A percentile compares a stretch with the other conserved stretches of the same genome.
Conservation (phyloP, 1,140 invertebrate genomes). For the Notospermus geniculatus region DNA sequence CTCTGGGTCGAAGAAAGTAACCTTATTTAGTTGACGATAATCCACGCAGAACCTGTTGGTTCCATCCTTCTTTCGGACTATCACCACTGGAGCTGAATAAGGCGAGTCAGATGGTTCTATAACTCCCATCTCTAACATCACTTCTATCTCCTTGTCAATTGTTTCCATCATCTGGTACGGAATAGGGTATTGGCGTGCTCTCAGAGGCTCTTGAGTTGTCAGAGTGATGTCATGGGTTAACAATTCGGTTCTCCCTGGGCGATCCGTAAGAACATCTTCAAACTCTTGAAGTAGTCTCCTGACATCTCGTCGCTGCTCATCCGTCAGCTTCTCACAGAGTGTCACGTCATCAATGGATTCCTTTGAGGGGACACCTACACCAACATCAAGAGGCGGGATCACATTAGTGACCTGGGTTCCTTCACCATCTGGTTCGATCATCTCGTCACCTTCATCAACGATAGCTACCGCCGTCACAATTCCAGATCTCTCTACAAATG, state of each 20-base stretch:
- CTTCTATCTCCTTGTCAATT: no score
- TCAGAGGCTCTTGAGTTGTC: constrained; percentile 8
- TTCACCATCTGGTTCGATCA: not conserved
- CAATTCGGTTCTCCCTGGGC: constrained; percentile 18
- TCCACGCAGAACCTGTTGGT: no score
- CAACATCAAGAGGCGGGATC: not conserved
- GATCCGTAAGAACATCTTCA: constrained; percentile 15
- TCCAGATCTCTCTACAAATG: not conserved
- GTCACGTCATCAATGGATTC: constrained; percentile 9
- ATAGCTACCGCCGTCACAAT: not conserved
- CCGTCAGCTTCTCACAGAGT: not conserved
- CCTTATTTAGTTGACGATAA: no score
- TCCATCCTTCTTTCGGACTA: no score
- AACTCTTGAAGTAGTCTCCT: constrained; percentile 6
- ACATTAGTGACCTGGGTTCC: not conserved
- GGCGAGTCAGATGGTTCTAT: no score
- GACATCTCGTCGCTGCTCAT: not conserved
- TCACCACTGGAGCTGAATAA: constrained; percentile 23
- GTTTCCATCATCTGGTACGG: no score
- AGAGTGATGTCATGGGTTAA: constrained; percentile 12
- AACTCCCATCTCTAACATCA: no score
- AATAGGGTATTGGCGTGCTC: constrained; percentile 23
- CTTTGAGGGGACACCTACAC: not conserved
- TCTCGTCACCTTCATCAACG: not conserved
- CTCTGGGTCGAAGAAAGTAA: no score